Base-by-base conservation (phyloP, 2,888 invertebrate species). In the Caenorhabditis sp. region DNA sequence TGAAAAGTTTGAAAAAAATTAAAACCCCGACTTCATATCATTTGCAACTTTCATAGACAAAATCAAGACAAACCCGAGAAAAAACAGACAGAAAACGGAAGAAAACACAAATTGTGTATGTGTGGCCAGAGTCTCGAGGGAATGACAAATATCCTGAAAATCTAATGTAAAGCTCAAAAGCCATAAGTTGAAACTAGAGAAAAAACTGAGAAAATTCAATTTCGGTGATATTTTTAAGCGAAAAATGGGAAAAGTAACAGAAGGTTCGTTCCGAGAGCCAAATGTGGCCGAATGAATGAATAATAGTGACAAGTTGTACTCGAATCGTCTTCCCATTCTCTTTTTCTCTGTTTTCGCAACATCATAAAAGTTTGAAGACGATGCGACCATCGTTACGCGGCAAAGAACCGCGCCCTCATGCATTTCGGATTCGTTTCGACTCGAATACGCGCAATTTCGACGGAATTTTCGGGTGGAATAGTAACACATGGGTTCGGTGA, bases 301-400 rank as follows among this genome's bases (percentile, higher is more conserved):
- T 61, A 61, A 76, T 67, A 55, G 40, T 50, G 35, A 47, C 37
- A 60, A 35, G 47, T 58, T 65, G 74, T 74, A 74, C 76, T 67
- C 65, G 47, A 71, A 18, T 32, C 50, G 32, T 8, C 61, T 70
- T 60, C 37, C 50, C 20, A 15, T 40, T 20, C 53, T 18, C 35
- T 51, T 11, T 51, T 13, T 51, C 9, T 20, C 8, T 8, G 18
- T 55, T 55, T 26, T n/a, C 35, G 40, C 60, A 61, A 61, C 64
- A 56, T 37, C 65, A 60, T 74, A 74, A 50, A 74, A 74, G 60
- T 61, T 61, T 76, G 65, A 61, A 53, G 53, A 71, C 55, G 65
- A 55, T 13, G 40, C 26, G 40, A 58, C 47, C 47, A 47, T 64
- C 64, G 56, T 64, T 64, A 64, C 8, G 13, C 15, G 56, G 20